phyloP scores from a whole-genome alignment of 2,113 vertebrate genomes.

The Podiceps cristatus region DNA sequence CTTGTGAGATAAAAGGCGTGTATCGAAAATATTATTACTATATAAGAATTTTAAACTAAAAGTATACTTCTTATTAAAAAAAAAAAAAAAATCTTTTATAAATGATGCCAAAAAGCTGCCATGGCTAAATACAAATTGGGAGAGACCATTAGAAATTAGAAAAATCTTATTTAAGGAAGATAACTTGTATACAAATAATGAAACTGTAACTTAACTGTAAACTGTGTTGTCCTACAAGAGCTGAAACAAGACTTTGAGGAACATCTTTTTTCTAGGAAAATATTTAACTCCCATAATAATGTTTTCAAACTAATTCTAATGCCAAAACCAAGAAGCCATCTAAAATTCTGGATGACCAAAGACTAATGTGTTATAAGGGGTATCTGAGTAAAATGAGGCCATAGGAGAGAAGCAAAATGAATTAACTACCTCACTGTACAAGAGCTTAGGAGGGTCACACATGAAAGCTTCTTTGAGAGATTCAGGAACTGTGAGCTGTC shows the following conservation, averaged over 20 bases:
- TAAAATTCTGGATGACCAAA: not conserved
- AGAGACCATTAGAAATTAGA: not conserved
- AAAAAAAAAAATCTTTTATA: not conserved
- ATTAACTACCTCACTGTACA: not conserved
- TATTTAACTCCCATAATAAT: not conserved
- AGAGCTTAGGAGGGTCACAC: not conserved
- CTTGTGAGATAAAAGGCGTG: not conserved
- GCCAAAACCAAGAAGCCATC: not conserved
- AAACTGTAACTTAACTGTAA: not conserved
- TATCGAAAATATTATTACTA: not conserved
- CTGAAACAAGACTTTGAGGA: not conserved
- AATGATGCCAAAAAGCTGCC: not conserved
- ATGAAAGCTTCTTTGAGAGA: not conserved
- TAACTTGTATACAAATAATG: not conserved
- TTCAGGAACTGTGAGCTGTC: not conserved
- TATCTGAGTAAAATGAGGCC: not conserved
- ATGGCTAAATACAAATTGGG: not conserved
- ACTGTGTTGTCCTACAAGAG: not conserved
- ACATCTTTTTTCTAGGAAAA: not conserved
- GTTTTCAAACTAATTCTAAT: not conserved
- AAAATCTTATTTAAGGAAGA: not conserved
- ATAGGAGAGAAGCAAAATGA: not conserved
- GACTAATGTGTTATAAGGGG: not conserved
- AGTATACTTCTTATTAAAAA: not conserved
- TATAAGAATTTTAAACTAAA: not conserved